Percentiles rank a stretch among this genome's conserved stretches.
These are phyloP conservation scores for Corythaixoides concolor DNA, from an alignment of 2,113 vertebrate species.

Conservation along the genomic window DNA sequence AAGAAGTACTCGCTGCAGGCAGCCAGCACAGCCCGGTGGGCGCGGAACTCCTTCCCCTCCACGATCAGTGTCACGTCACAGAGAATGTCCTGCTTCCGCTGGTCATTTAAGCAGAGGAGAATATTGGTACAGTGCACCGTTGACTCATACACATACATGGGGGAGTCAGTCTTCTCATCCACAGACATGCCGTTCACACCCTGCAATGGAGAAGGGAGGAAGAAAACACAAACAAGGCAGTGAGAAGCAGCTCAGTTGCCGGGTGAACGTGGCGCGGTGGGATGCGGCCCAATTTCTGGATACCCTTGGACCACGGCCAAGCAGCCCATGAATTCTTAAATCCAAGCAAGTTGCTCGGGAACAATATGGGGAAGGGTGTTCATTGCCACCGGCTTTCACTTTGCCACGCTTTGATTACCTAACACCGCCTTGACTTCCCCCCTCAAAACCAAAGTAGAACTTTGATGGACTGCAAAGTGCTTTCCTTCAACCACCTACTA, in stretches of 20 bases:
- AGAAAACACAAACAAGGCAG: slow-evolving; percentile 15
- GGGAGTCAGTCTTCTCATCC: slow-evolving; percentile 99
- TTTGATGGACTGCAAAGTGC: neutral
- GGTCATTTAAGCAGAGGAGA: slow-evolving; percentile 99
- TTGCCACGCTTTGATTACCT: neutral
- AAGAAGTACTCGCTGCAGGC: slow-evolving; percentile 99
- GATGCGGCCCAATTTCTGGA: neutral
- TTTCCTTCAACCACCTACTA: neutral
- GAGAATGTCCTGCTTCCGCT: slow-evolving; percentile 98
- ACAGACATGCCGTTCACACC: slow-evolving; percentile 99
- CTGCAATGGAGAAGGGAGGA: slow-evolving; percentile 79
- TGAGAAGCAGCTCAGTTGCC: neutral
- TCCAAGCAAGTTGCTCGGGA: neutral
- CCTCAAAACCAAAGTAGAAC: neutral
- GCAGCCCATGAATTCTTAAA: neutral
- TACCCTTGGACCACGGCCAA: neutral
- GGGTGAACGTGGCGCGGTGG: fast-evolving
- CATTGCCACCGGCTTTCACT: neutral
- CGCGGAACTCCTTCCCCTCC: slow-evolving; percentile 97
- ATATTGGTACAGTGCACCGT: slow-evolving; percentile 99
- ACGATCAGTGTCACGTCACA: slow-evolving; percentile 97
- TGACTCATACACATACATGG: slow-evolving; percentile 99
- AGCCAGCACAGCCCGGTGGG: slow-evolving; percentile 96
- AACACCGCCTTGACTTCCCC: neutral
- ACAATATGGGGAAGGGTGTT: neutral